phyloP scores from a whole-genome alignment of 1,140 invertebrate species.

The Drosophila obscura region DNA sequence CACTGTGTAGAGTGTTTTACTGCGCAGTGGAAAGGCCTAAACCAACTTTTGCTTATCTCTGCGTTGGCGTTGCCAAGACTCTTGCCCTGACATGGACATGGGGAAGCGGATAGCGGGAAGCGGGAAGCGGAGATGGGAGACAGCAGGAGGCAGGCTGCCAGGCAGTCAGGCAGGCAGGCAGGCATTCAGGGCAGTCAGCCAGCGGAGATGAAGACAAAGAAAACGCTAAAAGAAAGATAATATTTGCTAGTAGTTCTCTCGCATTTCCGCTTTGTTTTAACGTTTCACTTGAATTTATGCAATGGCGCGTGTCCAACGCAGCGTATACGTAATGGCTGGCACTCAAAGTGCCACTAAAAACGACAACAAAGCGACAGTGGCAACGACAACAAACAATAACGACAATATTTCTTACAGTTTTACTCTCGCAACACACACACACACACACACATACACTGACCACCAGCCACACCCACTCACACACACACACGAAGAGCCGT shows the following conservation, averaged over 20 bases:
- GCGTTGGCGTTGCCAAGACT: conserved; percentile 51
- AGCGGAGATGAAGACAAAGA: conserved; percentile 48
- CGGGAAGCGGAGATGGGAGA: conserved; percentile 1
- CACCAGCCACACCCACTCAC: conserved; percentile 52
- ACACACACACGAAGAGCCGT: conserved; percentile 26
- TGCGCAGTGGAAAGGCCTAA: conserved; percentile 64
- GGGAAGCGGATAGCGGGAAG: conserved; percentile 5
- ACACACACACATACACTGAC: conserved; percentile 37
- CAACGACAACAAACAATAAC: conserved; percentile 70
- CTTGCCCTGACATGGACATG: conserved; percentile 40
- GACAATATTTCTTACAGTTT: conserved; percentile 75
- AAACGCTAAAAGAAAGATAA: conserved; percentile 64
- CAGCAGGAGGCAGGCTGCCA: neutral
- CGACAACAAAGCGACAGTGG: conserved; percentile 36
- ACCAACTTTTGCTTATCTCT: conserved; percentile 69
- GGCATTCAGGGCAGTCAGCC: conserved; percentile 24
- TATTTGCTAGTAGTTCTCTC: conserved; percentile 70
- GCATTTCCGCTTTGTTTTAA: conserved; percentile 81
- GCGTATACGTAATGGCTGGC: conserved; percentile 75
- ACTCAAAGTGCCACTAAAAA: conserved; percentile 77
- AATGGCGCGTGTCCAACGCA: conserved; percentile 79
- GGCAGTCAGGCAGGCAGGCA: conserved; percentile 7
- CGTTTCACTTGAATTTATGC: conserved; percentile 81
- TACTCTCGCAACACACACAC: conserved; percentile 31
- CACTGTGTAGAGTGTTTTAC: conserved; percentile 37